Conservation (phyloP, 1,140 invertebrate species). For the Trigoniulus corallinus region DNA sequence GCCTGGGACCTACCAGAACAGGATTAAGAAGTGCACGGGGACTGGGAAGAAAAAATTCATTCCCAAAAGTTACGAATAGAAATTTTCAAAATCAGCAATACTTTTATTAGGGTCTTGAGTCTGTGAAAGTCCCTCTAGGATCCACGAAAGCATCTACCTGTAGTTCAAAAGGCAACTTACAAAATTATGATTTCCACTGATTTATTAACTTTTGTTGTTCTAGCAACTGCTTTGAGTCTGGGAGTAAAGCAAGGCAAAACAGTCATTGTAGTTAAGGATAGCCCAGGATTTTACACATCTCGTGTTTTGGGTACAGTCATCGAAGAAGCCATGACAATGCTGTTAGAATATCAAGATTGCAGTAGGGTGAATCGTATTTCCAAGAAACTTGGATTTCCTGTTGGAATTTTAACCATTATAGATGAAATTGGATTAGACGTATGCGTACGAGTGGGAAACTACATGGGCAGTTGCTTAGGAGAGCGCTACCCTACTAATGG, state of each 20-base stretch:
- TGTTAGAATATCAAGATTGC: conserved; percentile 89
- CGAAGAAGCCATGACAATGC: conserved; percentile 67
- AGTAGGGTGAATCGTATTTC: conserved; percentile 72
- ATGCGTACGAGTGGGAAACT: conserved; percentile 69
- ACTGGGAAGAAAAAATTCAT: background rate
- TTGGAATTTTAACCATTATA: conserved; percentile 83
- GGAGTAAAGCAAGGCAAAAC: conserved; percentile 93
- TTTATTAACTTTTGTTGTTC: background rate
- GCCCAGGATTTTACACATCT: conserved; percentile 98
- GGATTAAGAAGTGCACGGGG: no score
- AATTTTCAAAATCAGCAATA: background rate
- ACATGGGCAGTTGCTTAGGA: conserved; percentile 67
- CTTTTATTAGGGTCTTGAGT: background rate
- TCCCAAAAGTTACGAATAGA: background rate
- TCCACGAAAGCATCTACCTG: background rate
- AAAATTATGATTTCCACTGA: background rate
- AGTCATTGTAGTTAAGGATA: conserved; percentile 91
- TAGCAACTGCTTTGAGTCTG: conserved; percentile 34
- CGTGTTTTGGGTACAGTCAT: conserved; percentile 82
- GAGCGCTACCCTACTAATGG: conserved; percentile 63
- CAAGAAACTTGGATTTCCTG: conserved; percentile 88
- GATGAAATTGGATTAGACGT: conserved; percentile 92
- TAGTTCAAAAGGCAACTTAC: background rate
- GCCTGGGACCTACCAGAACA: no score
- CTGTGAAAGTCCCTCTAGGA: background rate